Base-by-base conservation (phyloP, 2,113 vertebrate genomes). In the Clarias macrocephalus region DNA sequence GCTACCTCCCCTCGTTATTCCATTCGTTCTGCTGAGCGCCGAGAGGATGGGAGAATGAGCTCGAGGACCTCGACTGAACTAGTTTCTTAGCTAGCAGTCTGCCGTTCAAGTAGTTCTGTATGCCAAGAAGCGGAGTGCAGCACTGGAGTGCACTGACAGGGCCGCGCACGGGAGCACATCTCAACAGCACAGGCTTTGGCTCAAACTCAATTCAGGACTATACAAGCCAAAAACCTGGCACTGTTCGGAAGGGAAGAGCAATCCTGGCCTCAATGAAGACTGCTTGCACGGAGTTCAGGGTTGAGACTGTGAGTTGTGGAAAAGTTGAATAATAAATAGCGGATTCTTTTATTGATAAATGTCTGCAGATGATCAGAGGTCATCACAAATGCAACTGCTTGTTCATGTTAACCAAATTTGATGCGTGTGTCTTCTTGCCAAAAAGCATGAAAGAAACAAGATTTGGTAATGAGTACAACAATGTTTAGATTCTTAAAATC, bases 61-160 rank as follows among this genome's bases (percentile, higher is more conserved):
- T 13, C 5, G 52, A 81, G 80, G 54, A 80, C 25, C 73, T 86
- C 30, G 60, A 42, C 28, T 80, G 54, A 54, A 56, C 28, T 68
- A 8, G 6, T 72, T 59, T 80, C 63, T 68, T n/a, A 56, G 76
- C 60, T 54, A 30, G 19, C 5, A 52, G 63, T 86, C 60, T 23
- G 30, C 80, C 25, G 72, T 62, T 86, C 72, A 66, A 80, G 83
- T 85, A 37, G 82, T 56, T 15, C n/a, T 83, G 21, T 82, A 88
- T 90, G 90, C 88, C 87, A 89, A 89, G 82, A 90, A 85, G 86
- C 90, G 89, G 87, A 81, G 89, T 91, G 75, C 56, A 87, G 72
- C 87, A 84, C 87, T 82, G 76, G 86, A 87, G 89, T 83, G 33
- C 85, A 88, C 83, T 89, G 90, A 90, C 86, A 68, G 73, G 82